Conservation (phyloP, 2,113 vertebrate species). For the Pantherophis guttatus region DNA sequence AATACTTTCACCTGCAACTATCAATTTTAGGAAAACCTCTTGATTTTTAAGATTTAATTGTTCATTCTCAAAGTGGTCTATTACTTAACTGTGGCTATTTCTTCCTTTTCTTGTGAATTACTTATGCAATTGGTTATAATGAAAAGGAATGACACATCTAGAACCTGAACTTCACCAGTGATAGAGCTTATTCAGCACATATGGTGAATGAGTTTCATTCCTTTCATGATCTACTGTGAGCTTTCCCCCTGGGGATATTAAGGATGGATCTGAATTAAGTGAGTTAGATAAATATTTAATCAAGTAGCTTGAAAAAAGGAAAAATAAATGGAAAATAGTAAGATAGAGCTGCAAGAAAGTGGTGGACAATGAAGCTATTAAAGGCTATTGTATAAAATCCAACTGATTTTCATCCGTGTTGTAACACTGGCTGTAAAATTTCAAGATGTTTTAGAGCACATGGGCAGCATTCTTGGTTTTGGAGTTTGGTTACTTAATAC, state of each 20-base stretch:
- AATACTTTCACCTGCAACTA: not conserved
- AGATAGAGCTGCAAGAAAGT: not conserved
- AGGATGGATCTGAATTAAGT: conserved; percentile 41
- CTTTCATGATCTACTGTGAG: conserved; percentile 19
- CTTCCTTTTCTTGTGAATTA: not conserved
- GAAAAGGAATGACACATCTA: not conserved
- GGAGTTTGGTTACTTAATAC: not conserved
- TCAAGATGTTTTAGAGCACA: not conserved
- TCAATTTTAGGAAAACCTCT: not conserved
- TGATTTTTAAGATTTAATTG: not conserved
- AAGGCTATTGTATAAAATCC: not conserved
- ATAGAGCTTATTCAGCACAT: conserved; percentile 19
- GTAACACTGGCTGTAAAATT: not conserved
- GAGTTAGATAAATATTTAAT: conserved; percentile 41
- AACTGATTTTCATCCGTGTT: not conserved
- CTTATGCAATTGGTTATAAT: not conserved
- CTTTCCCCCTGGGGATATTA: conserved; percentile 26
- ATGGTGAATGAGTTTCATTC: conserved; percentile 32
- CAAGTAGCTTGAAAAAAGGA: not conserved
- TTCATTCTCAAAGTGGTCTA: not conserved
- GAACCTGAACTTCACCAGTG: fast-evolving
- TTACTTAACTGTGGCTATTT: not conserved
- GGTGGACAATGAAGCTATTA: not conserved
- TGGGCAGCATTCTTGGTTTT: not conserved
- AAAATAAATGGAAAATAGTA: conserved; percentile 1